Base-by-base conservation (phyloP, 1,140 invertebrate genomes). In the Arion vulgaris region DNA sequence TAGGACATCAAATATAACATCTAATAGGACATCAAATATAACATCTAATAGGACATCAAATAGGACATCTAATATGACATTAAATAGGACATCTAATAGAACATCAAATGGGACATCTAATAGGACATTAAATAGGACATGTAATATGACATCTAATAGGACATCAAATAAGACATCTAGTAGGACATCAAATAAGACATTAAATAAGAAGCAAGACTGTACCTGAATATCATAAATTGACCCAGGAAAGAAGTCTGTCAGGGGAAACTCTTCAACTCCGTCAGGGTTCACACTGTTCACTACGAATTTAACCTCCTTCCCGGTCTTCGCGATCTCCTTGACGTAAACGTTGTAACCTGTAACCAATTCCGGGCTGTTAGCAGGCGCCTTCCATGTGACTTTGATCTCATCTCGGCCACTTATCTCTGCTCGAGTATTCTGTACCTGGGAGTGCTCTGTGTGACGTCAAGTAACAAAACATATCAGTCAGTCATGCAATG, bases 341-440 rank as follows among this genome's bases (percentile, higher is more conserved):
- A 28, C 39, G 28, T 75, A 75, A 39, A 75, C 28, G 39, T 75
- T 11, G 73, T 75, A 75, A 15, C 38, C 38, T 53, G 2, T 49
- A 36, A 76, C 45, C 45, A 76, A 19, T 7, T 76, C 11, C 17
- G 2, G 15, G 74, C 36, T 4, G 26, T 53, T 32, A 0, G 17
- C n/a, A 4, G 45, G 74, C 11, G 15, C 11, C 9, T 53, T 76
- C 45, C 74, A 76, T 0, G 1, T 39, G 36, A 73, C 34, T 38
- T 41, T 73, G 71, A 73, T 39, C 38, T 73, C 71, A 49, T 73
- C 71, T 26, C 36, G 71, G 38, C 11, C 36, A 26, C 2, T 41
- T 1, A 23, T 26, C 15, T 41, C 38, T 4, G 71, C 71, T 26
- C 5, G 7, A 7, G n/a, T 11, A 13, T 73, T 23, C 4, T 41